Evolutionary conservation across 1,140 invertebrate species (phyloP).

Genomic region (Drosophila prosaltans): DNA sequence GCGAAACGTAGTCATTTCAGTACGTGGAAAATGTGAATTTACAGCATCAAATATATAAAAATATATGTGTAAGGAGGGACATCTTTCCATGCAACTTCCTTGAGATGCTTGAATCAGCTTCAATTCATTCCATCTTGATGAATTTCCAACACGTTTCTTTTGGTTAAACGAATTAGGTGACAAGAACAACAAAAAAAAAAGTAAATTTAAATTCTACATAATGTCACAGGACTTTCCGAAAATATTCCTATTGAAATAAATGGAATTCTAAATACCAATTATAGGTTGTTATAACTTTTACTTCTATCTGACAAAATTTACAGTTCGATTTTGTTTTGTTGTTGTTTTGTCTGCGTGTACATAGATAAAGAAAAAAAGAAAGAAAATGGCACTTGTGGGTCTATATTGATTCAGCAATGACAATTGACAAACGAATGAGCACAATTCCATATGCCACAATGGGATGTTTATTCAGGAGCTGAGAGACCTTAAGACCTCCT

Average conservation of each 20-base stretch:
- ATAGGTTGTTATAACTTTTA: no score
- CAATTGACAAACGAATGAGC: conserved; percentile 4
- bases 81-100: not conserved
- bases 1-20: conserved; percentile 2
- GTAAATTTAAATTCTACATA: no score
- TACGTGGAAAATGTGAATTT: conserved; percentile 5
- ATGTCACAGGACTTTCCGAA: no score
- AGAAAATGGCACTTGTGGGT: not conserved
- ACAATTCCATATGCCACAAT: conserved; percentile 20
- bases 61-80: not conserved
- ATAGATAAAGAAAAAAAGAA: not conserved
- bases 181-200: no score
- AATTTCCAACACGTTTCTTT: no score
- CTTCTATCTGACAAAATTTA: no score
- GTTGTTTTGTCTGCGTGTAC: not conserved
- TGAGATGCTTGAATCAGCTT: not conserved
- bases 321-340: conserved; percentile 45
- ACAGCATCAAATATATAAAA: not conserved
- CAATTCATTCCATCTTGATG: no score
- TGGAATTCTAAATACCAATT: no score
- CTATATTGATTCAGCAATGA: conserved; percentile 43
- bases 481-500: conserved; percentile 27
- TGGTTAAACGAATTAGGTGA: no score
- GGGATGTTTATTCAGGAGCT: conserved; percentile 51
- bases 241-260: no score